A percentile compares a stretch with the other conserved stretches of the same genome.
Conservation (phyloP, 2,113 vertebrate genomes). For the Salvelinus fontinalis region DNA sequence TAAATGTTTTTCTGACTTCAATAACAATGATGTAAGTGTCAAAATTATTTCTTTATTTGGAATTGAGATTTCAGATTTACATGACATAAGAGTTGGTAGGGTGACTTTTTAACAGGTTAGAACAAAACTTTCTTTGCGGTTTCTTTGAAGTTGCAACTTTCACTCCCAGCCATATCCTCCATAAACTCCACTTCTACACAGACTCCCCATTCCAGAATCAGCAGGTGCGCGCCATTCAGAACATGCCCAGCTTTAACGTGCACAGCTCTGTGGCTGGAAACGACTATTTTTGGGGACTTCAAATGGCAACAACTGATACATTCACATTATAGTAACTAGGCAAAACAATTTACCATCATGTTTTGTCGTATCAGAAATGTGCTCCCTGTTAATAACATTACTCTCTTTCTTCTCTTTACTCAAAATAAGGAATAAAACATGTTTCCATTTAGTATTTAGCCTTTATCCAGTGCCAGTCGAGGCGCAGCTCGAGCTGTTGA, state of each 20-base stretch:
- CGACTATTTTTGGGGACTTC: not conserved
- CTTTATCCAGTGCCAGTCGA: no score
- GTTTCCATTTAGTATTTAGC: no score
- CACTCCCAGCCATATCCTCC: not conserved
- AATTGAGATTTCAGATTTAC: not conserved
- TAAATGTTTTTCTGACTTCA: not conserved
- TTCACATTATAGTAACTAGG: not conserved
- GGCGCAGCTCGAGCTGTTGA: no score
- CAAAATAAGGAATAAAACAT: no score
- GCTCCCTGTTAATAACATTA: no score
- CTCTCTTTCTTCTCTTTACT: no score
- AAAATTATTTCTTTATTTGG: not conserved
- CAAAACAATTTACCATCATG: no score
- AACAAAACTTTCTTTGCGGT: not conserved
- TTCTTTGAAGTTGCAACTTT: not conserved
- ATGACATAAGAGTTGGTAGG: not conserved
- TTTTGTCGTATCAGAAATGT: no score
- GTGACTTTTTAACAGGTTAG: not conserved
- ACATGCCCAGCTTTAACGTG: not conserved
- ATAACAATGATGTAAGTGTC: constrained; percentile 4
- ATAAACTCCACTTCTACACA: not conserved
- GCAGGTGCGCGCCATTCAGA: not conserved
- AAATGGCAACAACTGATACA: not conserved
- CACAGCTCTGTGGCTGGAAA: not conserved
- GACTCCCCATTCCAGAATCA: not conserved